These are phyloP conservation scores for Leucophora obtusa DNA, from an alignment of 2,888 invertebrate genomes.

Conservation along the genomic window DNA sequence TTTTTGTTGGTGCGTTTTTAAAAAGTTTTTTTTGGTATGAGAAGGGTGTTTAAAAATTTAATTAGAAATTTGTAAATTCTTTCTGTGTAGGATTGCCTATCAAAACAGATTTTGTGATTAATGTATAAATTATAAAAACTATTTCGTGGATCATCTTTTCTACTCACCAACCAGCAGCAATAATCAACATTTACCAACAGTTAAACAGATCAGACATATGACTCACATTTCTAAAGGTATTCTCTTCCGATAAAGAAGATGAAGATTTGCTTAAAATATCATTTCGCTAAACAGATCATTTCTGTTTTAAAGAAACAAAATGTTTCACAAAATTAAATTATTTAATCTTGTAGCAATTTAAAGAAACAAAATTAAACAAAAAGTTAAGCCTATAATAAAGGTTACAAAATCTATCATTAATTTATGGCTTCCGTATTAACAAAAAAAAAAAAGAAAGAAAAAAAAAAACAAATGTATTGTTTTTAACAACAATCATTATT, in stretches of 20 bases:
- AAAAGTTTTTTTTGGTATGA: no score
- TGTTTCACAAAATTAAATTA: not conserved
- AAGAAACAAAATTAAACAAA: not conserved
- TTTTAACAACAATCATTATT: conserved; percentile 1
- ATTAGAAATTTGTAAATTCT: no score
- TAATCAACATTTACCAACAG: not conserved
- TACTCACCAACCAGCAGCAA: not conserved
- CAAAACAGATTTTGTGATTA: no score
- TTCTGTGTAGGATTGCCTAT: no score
- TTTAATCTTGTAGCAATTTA: not conserved
- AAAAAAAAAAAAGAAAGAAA: not conserved
- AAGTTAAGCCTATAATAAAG: conserved; percentile 46
- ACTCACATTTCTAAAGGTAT: not conserved
- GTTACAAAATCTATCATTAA: conserved; percentile 38
- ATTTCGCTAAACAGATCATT: conserved; percentile 1
- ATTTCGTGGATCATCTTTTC: not conserved
- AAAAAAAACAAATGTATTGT: not conserved
- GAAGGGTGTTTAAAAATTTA: no score
- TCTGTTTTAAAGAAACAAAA: no score
- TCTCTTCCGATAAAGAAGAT: not conserved
- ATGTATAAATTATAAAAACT: no score
- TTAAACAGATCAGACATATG: conserved; percentile 2
- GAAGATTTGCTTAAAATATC: not conserved
- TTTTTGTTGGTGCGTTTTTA: no score
- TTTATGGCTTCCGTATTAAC: conserved; percentile 55